Percentiles rank a stretch among this genome's conserved stretches.
phyloP scores from a whole-genome alignment of 2,113 vertebrate genomes.

The Psophia crepitans region DNA sequence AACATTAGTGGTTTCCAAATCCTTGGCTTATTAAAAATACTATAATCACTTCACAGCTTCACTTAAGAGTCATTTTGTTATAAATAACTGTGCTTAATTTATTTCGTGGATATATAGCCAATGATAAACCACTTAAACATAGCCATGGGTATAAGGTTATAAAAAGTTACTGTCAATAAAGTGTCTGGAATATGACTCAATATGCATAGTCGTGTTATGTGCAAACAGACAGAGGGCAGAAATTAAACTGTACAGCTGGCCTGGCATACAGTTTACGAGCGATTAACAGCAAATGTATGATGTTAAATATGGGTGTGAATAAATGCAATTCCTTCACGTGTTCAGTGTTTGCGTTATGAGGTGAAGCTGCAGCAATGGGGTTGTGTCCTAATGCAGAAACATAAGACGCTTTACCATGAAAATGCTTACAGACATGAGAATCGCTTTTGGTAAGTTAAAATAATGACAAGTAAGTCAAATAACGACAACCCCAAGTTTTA shows the following conservation, averaged over 20 bases:
- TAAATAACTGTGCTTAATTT: background rate
- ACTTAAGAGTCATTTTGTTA: background rate
- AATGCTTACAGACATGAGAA: background rate
- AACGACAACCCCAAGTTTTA: background rate
- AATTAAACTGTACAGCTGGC: background rate
- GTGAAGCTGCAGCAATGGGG: background rate
- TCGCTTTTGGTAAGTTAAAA: too few relatives aligned
- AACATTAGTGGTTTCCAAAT: background rate
- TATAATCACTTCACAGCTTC: background rate
- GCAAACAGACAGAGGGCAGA: slow-evolving; percentile 2
- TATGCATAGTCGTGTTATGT: background rate
- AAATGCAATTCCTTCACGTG: background rate
- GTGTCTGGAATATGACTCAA: background rate
- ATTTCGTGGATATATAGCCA: background rate
- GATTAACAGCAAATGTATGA: background rate
- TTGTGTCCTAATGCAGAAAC: background rate
- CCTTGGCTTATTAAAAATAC: background rate
- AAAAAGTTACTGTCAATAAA: slow-evolving; percentile 8
- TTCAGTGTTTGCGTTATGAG: background rate
- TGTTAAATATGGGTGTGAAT: background rate
- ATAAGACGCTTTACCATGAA: background rate
- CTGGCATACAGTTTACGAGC: background rate
- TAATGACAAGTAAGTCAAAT: too few relatives aligned
- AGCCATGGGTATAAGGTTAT: background rate
- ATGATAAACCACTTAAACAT: background rate